Conservation (phyloP, 2,113 vertebrate genomes). For the Perca flavescens region DNA sequence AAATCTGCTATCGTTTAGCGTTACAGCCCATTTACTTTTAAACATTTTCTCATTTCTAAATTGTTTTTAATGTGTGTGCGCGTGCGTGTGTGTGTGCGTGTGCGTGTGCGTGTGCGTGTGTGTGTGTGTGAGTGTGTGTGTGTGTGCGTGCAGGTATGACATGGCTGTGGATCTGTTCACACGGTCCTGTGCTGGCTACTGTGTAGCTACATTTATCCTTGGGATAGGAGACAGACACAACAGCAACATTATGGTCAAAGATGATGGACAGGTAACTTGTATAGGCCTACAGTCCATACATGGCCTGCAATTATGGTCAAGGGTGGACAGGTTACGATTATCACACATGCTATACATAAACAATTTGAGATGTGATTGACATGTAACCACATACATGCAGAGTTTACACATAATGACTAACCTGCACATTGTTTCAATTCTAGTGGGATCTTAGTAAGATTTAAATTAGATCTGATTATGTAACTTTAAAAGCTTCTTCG, state of each 20-base stretch:
- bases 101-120: too few relatives aligned
- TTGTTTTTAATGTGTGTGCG: too few relatives aligned
- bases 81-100: neutral
- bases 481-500: neutral
- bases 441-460: neutral
- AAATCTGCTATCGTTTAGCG: neutral
- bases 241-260: constrained; percentile 99
- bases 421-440: neutral
- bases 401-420: neutral
- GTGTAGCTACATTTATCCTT: constrained; percentile 97
- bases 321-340: neutral
- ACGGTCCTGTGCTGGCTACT: constrained; percentile 97
- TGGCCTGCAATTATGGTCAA: neutral
- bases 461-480: neutral
- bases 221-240: constrained; percentile 99
- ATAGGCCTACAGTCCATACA: neutral
- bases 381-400: neutral
- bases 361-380: neutral
- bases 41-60: neutral
- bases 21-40: neutral
- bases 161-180: constrained; percentile 97
- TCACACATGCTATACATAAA: neutral
- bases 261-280: constrained; percentile 93
- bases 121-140: neutral
- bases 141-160: constrained; percentile 89